Evolutionary conservation across 1,140 invertebrate genomes (phyloP), one percentile per base, ranked within the genome.

Genomic region (Pseudoatta argentina): DNA sequence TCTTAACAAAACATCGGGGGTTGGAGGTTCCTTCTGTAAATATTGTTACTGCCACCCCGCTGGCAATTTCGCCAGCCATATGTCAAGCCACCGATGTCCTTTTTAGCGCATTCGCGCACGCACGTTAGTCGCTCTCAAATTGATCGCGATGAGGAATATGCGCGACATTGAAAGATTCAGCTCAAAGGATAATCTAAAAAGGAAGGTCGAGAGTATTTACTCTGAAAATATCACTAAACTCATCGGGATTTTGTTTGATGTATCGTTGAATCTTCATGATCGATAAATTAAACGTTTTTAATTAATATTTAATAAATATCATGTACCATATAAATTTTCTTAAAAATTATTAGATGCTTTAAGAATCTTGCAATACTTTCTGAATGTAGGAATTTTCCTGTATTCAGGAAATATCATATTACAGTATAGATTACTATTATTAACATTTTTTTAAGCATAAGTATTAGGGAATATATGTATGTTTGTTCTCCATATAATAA

Each of bases 1-100:
- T 95, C 95, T 95, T 95, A 93, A 94, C 94, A 95, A 95, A 95
- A 95, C 95, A 95, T 87, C 87, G 89, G 92, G 92, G 89, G 89
- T 91, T 92, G 91, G 88, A 89, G 87, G 91, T 66, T 89, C 87
- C 94, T 94, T 95, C 91, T 89, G 93, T 95, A 95, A 95, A 95
- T 95, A 95, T 95, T 95, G 93, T 95, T 95, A 95, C 94, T 94
- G 81, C 88, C 92, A 88, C 93, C 94, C 94, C 92, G 92, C 88
- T 88, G 90, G 93, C 94, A 95, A 95, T 94, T 95, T 94, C 81
- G 90, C 76, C 79, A 72, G 93, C 95, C 95, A 95, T 95, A 95
- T 95, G 95, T 94, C 93, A 93, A 82, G 85, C 79, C 81, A 76
- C 59, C 89, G 93, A 90, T 94, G 94, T 90, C 91, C 94, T 94